Conservation (phyloP, 2,888 invertebrate species). For the Diloba caeruleocephala region DNA sequence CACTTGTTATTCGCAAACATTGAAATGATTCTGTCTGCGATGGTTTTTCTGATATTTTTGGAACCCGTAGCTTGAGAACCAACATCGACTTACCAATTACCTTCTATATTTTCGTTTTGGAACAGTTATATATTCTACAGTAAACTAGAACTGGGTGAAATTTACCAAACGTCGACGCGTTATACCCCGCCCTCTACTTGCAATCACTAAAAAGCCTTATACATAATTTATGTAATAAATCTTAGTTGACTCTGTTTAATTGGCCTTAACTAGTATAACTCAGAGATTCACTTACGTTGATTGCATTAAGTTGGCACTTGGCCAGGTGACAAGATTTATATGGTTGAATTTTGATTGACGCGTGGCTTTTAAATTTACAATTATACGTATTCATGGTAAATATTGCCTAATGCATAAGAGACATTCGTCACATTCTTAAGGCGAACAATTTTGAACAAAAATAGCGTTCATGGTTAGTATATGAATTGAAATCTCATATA, state of each 20-base stretch:
- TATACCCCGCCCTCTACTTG: no score
- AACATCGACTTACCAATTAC: no score
- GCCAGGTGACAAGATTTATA: conserved; percentile 31
- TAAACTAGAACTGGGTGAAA: no score
- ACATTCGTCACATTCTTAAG: no score
- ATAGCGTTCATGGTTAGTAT: no score
- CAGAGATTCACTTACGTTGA: conserved; percentile 33
- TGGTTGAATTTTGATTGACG: no score
- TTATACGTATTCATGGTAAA: neutral
- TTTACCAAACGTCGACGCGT: no score
- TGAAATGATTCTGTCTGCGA: conserved; percentile 4
- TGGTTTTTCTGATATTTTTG: conserved; percentile 18
- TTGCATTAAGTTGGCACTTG: conserved; percentile 22
- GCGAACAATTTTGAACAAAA: no score
- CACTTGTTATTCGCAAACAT: conserved; percentile 15
- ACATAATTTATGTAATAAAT: conserved; percentile 7
- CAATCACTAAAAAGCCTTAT: no score
- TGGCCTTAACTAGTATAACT: conserved; percentile 27
- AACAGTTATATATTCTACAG: no score
- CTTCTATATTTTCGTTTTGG: no score
- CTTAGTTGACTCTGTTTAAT: conserved; percentile 14
- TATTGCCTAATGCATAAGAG: neutral
- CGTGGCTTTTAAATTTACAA: conserved; percentile 5
- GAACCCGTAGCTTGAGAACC: neutral
- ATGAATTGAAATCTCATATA: no score